Base-by-base conservation (phyloP, 2,888 invertebrate species). In the Himalopsyche kuldschensis region DNA sequence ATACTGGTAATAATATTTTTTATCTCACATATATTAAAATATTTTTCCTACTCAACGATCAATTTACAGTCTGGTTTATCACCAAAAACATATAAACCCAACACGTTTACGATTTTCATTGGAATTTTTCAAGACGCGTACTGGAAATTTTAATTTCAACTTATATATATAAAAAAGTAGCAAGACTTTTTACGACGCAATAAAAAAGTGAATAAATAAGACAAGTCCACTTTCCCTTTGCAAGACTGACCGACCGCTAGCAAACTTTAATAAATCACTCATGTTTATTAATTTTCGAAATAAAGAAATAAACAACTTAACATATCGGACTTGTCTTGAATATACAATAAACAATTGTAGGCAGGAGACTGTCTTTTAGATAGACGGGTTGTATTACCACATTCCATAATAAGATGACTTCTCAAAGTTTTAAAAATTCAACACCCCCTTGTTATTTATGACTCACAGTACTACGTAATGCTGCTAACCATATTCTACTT, bases 261-360 rank as follows among this genome's bases (percentile, higher is more conserved):
- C 30, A 75, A 75, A 75, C 30, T 41, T 24, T 41, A 77, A 77
- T 77, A 77, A 77, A 77, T 77, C 77, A 77, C 77, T 77, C 31
- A 35, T 41, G 77, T 77, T 35, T 77, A 77, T 77, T 77, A 77
- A 77, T 77, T 77, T 77, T 41, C 17, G 32, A 77, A 77, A 77
- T 35, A 41, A 77, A 41, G 77, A 77, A 41, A 41, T 41, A 41
- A 77, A 32, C 24, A 75, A 27, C 32, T n/a, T 55, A 55, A 55
- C 55, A 55, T 55, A 55, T 32, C 30, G 75, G 75, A 24, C 75
- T 31, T 75, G 31, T 75, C 55, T 55, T 20, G 55, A 55, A 55
- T 55, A 55, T 55, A 55, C 31, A 75, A 75, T 75, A 75, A 6
- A 75, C 75, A 75, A 75, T 75, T 32, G 75, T n/a, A 75, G 75